phyloP scores from a whole-genome alignment of 1,140 invertebrate genomes.

The Nomia melanderi region DNA sequence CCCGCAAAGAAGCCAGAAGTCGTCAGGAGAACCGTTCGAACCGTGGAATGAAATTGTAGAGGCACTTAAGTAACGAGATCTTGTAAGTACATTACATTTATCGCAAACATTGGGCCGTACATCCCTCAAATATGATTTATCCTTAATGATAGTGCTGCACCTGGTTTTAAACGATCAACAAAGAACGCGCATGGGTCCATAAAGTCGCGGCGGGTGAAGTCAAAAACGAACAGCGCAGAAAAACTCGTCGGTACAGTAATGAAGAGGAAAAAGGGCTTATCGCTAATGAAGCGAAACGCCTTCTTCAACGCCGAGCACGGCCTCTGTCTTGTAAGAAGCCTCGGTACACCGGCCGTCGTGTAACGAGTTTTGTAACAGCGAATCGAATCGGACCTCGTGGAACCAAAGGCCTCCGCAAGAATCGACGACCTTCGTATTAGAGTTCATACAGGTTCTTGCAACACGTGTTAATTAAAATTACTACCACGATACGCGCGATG shows the following conservation, averaged over 20 bases:
- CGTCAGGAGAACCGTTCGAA: too few relatives aligned
- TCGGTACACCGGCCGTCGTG: constrained; percentile 65
- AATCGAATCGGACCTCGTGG: constrained; percentile 66
- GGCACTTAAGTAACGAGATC: constrained; percentile 33
- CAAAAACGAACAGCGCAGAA: constrained; percentile 61
- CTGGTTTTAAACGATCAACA: constrained; percentile 64
- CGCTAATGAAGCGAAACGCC: constrained; percentile 74
- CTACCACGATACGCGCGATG: neutral
- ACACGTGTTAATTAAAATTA: constrained; percentile 59
- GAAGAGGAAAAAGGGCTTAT: constrained; percentile 68
- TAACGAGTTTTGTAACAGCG: constrained; percentile 73
- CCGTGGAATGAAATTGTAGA: neutral
- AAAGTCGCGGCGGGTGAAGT: constrained; percentile 60
- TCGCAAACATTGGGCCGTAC: constrained; percentile 51
- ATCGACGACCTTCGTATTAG: constrained; percentile 64
- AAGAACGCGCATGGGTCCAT: constrained; percentile 63
- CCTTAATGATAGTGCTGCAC: constrained; percentile 64
- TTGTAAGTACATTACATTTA: constrained; percentile 42
- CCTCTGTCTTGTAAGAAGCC: constrained; percentile 66
- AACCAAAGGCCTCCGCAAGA: constrained; percentile 55
- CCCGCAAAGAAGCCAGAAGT: too few relatives aligned
- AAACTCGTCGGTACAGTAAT: constrained; percentile 63
- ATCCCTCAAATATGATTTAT: constrained; percentile 58
- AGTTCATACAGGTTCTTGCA: constrained; percentile 34
- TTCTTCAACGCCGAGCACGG: constrained; percentile 67